Conservation (phyloP, 1,140 invertebrate genomes). For the Frieseomelitta varia region DNA sequence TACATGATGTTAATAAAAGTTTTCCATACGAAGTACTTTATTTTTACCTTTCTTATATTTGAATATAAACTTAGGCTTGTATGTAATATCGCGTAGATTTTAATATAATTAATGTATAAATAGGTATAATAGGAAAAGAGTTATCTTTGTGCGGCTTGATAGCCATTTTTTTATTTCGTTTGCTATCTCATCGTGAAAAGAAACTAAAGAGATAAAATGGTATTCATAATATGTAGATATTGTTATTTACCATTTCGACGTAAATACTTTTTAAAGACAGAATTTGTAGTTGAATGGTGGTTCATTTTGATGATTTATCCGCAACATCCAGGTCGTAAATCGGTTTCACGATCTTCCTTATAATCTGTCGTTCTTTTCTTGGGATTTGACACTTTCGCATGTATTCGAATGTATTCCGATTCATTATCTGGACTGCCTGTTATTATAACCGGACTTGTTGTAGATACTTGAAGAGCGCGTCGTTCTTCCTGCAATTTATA, state of each 20-base stretch:
- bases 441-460: neutral
- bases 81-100: neutral
- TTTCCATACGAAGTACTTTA: slow-evolving; percentile 38
- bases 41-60: neutral
- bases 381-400: neutral
- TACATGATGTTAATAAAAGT: slow-evolving; percentile 58
- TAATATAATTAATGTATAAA: neutral
- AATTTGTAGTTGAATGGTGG: neutral
- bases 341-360: neutral
- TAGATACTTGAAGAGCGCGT: neutral
- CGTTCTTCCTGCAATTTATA: neutral
- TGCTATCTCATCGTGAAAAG: neutral
- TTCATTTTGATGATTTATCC: neutral
- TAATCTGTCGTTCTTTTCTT: neutral
- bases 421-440: no score
- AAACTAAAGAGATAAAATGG: neutral
- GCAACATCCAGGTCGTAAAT: slow-evolving; percentile 14
- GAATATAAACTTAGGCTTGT: no score
- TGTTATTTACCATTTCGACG: slow-evolving; percentile 8
- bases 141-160: neutral
- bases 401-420: neutral
- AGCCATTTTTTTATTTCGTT: slow-evolving; percentile 22
- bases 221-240: slow-evolving; percentile 15
- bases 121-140: neutral
- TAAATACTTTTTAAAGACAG: slow-evolving; percentile 1